Base-by-base conservation (phyloP, 1,140 invertebrate genomes). In the Drosophila asahinai region DNA sequence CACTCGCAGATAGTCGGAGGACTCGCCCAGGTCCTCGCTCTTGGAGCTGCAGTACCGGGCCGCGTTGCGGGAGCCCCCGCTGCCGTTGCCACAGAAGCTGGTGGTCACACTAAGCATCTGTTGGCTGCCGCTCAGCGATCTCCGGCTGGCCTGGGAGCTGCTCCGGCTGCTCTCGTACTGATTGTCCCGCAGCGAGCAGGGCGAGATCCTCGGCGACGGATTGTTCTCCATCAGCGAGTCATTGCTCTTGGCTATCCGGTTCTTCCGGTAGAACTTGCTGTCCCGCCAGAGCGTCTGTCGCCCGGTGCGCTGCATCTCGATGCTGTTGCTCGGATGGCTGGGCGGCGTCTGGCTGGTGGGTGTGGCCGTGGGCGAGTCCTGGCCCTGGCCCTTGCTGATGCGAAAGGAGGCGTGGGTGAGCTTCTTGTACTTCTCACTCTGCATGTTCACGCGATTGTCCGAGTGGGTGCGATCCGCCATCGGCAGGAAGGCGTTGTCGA, bases 351-450 rank as follows among this genome's bases (percentile, higher is more conserved):
- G 70, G 38, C 72, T 64, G 48, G 65, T 77, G 64, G 54, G 78
- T 73, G 48, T 59, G 52, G 58, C 64, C 27, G 63, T 75, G 27
- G 84, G 78, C 43, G 80, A 67, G 19, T 75, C 25, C 42, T 84
- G 79, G 15, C 74, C 77, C 8, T 91, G 80, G 1, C 87, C 91
- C 62, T 93, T 91, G 59, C 91, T 92, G 8, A 92, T 92, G 55
- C 91, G 86, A 22, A 93, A 93, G 12, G 92, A 92, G 51, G 91
- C 79, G 40, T 93, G 92, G 15, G 92, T 93, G 9, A 93, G 73
- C 59, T 93, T 93, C 55, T 93, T 93, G 40, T 93, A 93, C 59
- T 93, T 93, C 55, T 93, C 92, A 30, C 82, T 90, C 60, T 93
- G 92, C 80, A 91, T 86, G 19, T 93, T 92, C 27, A 93, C 92